Base-by-base conservation (phyloP, 2,888 invertebrate genomes). In the Macaria liturata region DNA sequence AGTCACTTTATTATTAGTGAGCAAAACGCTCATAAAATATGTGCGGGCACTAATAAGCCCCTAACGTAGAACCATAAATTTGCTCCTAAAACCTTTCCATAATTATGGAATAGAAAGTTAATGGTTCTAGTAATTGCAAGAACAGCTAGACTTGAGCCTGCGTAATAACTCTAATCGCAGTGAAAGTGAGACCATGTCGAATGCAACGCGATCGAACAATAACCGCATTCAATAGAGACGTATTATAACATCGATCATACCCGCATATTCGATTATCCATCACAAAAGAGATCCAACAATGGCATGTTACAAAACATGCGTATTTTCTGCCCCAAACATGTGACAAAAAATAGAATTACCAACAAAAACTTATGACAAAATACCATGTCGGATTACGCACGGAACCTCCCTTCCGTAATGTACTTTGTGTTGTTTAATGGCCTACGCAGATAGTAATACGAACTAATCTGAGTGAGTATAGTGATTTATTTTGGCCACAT, bases 261-360 rank as follows among this genome's bases (percentile, higher is more conserved):
- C 87, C 88, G 84, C 86, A 86, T 86, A 78, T 84, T 82, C 84
- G 80, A 84, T 87, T 81, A 83, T 75, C 69, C 70, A 58, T 67
- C 78, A 86, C 83, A 87, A 87, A 80, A 65, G 82, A 71, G 66
- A 68, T 72, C 58, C 67, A 68, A 90, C 86, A 89, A 89, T 80
- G 63, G 78, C 68, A 66, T 81, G 83, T 88, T 84, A 75, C 74
- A 78, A 78, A 88, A 88, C 84, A 86, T 68, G 70, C 78, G 77
- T 80, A 71, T 74, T 79, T 80, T 81, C 74, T 78, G 79, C 73
- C 76, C 76, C 75, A 78, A 80, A 80, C 74, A 76, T 65, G 61
- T 34, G 32, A 55, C 62, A 71, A 83, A 83, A 85, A 83, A 79
- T 60, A 60, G 78, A 81, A 81, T 83, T 86, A 83, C 68, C 59